Conservation (phyloP, 1,140 invertebrate genomes). For the Littorina saxatilis region DNA sequence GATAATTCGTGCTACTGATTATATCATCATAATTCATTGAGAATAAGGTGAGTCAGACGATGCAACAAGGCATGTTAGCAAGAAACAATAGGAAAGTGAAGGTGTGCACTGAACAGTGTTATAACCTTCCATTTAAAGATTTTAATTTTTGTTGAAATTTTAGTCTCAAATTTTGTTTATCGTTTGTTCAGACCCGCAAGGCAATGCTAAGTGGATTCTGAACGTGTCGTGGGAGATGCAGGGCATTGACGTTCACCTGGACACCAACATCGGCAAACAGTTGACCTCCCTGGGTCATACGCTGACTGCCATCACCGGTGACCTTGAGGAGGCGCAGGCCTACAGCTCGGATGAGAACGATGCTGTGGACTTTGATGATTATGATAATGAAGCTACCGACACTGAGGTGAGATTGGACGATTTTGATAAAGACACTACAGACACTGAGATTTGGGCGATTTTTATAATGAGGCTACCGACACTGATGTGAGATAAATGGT, state of each 20-base stretch:
- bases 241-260: conserved; percentile 97
- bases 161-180: too few species aligned
- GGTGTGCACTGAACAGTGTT: too few species aligned
- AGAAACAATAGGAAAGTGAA: too few species aligned
- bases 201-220: conserved; percentile 97
- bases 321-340: conserved; percentile 60
- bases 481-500: too few species aligned
- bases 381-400: conserved; percentile 47
- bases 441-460: neutral
- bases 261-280: conserved; percentile 97
- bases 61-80: too few species aligned
- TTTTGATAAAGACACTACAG: neutral
- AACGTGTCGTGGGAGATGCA: conserved; percentile 99
- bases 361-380: conserved; percentile 34
- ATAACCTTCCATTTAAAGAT: too few species aligned
- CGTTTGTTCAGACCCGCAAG: conserved; percentile 28
- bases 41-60: too few species aligned
- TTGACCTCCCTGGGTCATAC: conserved; percentile 95
- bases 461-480: too few species aligned
- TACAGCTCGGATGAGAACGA: conserved; percentile 48
- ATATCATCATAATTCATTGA: too few species aligned
- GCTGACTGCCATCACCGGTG: conserved; percentile 90
- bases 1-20: too few species aligned
- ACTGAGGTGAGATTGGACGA: conserved; percentile 39
- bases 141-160: too few species aligned